Conservation (phyloP, 1,140 invertebrate species). For the Cepaea nemoralis region DNA sequence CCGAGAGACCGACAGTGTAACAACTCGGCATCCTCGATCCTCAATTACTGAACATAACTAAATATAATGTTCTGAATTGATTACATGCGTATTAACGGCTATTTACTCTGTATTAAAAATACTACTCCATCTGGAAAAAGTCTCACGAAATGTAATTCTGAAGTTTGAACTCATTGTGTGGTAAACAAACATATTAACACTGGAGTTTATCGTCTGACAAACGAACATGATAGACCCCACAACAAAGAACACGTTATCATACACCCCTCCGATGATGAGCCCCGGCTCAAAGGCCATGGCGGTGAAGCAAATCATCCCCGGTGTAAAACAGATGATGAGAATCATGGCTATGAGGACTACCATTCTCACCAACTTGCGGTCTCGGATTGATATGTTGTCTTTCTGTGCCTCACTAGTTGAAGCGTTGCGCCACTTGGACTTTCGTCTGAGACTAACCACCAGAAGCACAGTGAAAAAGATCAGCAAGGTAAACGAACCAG, state of each 20-base stretch:
- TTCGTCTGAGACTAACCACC: neutral
- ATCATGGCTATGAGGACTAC: neutral
- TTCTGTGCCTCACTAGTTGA: neutral
- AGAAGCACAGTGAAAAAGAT: neutral
- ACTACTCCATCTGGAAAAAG: neutral
- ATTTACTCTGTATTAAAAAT: no score
- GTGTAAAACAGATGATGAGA: neutral
- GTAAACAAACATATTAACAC: neutral
- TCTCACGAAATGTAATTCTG: neutral
- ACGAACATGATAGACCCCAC: conserved; percentile 10
- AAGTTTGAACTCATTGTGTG: conserved; percentile 20
- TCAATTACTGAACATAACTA: no score
- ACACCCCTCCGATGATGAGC: neutral
- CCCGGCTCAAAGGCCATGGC: neutral
- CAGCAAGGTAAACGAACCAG: neutral
- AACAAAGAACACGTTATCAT: neutral
- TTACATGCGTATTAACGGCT: no score
- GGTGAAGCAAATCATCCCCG: conserved; percentile 4
- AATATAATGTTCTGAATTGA: no score
- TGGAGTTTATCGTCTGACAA: conserved; percentile 14
- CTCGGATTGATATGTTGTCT: neutral
- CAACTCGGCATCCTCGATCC: no score
- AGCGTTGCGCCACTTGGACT: neutral
- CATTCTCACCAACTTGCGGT: conserved; percentile 1
- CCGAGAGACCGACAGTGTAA: no score